These are phyloP conservation scores for Apocrypta bakeri DNA, from an alignment of 1,140 invertebrate genomes.

Conservation along the genomic window DNA sequence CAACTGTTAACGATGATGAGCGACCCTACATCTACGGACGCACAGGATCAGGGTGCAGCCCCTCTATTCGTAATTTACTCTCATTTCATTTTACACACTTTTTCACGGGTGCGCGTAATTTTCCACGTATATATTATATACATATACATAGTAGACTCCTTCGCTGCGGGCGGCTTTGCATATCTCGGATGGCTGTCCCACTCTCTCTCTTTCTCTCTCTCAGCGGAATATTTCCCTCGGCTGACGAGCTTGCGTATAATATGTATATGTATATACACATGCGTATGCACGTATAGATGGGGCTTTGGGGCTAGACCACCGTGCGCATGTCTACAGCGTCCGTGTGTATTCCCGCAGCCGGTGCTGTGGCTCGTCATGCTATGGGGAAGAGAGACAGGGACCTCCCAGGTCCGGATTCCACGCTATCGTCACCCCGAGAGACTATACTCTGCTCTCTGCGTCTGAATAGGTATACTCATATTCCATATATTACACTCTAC, in stretches of 20 bases:
- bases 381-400: background rate
- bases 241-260: background rate
- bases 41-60: background rate
- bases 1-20: conserved; percentile 14
- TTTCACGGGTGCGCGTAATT: background rate
- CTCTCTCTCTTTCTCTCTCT: conserved; percentile 1
- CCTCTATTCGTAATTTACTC: conserved; percentile 18
- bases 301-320: background rate
- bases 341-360: background rate
- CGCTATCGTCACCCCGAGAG: conserved; percentile 17
- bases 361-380: background rate
- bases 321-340: background rate
- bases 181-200: conserved; percentile 19
- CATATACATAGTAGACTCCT: background rate
- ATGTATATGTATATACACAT: background rate
- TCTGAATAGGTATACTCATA: no score
- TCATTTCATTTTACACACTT: background rate
- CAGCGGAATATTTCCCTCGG: background rate
- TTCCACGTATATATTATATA: background rate
- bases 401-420: conserved; percentile 25
- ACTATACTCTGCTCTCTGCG: no score
- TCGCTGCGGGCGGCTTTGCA: background rate
- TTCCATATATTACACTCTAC: no score
- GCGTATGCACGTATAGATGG: no score
- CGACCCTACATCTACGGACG: background rate